Percentiles rank a stretch among this genome's conserved stretches.
Evolutionary conservation across 2,113 vertebrate genomes (phyloP).

Genomic region (Crotalus viridis): DNA sequence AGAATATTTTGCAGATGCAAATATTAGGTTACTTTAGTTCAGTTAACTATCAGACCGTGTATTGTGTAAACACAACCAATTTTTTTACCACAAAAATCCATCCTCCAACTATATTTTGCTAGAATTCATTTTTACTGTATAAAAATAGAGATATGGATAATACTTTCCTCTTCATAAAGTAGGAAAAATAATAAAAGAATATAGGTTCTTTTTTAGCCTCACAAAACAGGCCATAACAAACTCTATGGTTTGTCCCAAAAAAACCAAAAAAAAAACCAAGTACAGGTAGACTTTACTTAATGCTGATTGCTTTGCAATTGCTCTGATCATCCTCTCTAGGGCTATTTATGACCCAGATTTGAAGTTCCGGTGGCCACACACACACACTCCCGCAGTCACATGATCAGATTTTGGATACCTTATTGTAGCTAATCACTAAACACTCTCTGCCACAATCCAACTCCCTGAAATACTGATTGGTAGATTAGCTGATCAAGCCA

Average conservation of each 20-base stretch:
- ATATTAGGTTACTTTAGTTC: not conserved
- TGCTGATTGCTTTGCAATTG: not conserved
- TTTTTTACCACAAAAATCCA: not conserved
- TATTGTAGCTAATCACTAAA: not conserved
- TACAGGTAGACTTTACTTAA: not conserved
- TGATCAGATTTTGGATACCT: not conserved
- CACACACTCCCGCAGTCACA: not conserved
- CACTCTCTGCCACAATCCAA: not conserved
- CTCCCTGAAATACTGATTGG: not conserved
- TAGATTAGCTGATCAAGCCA: not conserved
- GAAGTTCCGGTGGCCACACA: not conserved
- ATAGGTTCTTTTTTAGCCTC: not conserved
- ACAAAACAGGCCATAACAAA: not conserved
- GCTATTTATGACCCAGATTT: not conserved
- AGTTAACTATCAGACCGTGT: not conserved
- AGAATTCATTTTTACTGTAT: not conserved
- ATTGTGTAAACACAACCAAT: not conserved
- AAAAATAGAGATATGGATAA: not conserved
- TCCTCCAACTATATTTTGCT: not conserved
- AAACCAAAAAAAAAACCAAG: not conserved
- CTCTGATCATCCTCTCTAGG: not conserved
- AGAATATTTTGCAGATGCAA: not conserved
- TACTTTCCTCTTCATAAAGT: not conserved
- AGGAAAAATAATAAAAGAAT: not conserved
- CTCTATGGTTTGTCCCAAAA: not conserved